Evolutionary conservation across 2,888 invertebrate genomes (phyloP).

Genomic region (Tachina fera): DNA sequence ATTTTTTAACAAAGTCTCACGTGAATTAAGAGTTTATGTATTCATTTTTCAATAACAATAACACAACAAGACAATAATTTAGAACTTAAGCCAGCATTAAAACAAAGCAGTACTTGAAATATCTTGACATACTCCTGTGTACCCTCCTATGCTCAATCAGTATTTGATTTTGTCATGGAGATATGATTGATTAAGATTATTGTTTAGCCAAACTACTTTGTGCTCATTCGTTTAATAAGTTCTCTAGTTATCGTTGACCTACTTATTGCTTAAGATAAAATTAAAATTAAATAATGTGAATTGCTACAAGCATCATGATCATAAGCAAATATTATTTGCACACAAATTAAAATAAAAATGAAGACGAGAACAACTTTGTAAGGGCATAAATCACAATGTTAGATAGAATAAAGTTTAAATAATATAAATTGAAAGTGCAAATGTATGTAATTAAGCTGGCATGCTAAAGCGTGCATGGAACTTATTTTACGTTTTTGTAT

Average conservation of each 20-base stretch:
- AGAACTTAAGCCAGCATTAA: background rate
- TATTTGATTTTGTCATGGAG: conserved; percentile 11
- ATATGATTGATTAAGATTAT: conserved; percentile 27
- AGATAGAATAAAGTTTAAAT: too few species aligned
- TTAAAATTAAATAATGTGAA: conserved; percentile 30
- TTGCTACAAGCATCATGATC: conserved; percentile 53
- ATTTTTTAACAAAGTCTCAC: background rate
- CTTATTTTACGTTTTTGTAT: too few species aligned
- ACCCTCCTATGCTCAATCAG: too few species aligned
- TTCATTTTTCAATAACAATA: too few species aligned
- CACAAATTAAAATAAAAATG: background rate
- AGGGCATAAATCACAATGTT: background rate
- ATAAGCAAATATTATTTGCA: background rate
- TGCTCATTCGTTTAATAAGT: conserved; percentile 9
- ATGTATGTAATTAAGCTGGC: too few species aligned
- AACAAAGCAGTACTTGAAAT: background rate
- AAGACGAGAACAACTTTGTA: background rate
- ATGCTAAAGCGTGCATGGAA: too few species aligned
- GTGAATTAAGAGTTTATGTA: too few species aligned
- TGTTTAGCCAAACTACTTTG: conserved; percentile 20
- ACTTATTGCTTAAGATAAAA: conserved; percentile 40
- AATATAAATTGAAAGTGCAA: too few species aligned
- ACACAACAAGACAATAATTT: too few species aligned
- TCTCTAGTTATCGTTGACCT: conserved; percentile 63
- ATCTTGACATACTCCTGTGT: too few species aligned